Percentiles rank a stretch among this genome's conserved stretches.
Evolutionary conservation across 2,888 invertebrate genomes (phyloP).

Genomic region (Pyrrhosoma nymphula): DNA sequence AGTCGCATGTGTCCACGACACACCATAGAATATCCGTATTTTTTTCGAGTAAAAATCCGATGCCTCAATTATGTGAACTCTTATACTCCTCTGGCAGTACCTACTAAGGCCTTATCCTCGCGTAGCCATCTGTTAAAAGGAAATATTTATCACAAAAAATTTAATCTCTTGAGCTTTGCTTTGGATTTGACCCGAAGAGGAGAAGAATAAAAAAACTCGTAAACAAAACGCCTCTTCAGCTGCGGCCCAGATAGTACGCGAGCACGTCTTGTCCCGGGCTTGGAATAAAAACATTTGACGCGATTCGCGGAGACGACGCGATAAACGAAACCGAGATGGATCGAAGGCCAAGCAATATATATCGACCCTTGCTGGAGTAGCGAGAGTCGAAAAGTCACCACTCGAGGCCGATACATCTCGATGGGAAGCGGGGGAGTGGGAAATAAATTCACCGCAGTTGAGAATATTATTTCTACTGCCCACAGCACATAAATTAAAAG

Average conservation of each 20-base stretch:
- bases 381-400: neutral
- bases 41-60: no score
- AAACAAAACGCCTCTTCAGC: neutral
- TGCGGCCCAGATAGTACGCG: neutral
- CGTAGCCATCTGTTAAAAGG: neutral
- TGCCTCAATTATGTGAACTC: no score
- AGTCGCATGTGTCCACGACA: no score
- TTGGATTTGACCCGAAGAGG: neutral
- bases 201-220: neutral
- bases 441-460: no score
- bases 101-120: neutral
- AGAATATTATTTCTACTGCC: no score
- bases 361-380: neutral
- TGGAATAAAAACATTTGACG: neutral
- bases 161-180: neutral
- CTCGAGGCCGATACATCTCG: neutral
- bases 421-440: no score
- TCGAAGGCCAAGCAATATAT: neutral
- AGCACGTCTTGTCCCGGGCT: neutral
- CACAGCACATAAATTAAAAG: no score
- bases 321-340: neutral
- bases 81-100: neutral
- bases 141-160: neutral
- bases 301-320: neutral
- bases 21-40: no score